Evolutionary conservation across 2,888 invertebrate genomes (phyloP).

Genomic region (Lissonota sp.): DNA sequence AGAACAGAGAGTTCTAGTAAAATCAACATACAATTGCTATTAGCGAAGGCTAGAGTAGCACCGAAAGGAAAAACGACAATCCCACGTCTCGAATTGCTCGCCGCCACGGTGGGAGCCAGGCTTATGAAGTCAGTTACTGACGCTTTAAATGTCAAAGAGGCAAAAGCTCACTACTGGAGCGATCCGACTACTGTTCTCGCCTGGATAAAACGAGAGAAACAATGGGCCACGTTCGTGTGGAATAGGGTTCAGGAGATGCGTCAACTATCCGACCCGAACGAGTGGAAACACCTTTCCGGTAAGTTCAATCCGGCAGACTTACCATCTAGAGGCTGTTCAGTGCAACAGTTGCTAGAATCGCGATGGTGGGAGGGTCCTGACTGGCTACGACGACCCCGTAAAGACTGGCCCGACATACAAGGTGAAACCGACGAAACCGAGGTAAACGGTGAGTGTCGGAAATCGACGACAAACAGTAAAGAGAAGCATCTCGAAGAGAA

Average conservation of each 20-base stretch:
- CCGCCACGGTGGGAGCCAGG: slow-evolving; percentile 28
- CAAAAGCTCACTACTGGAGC: slow-evolving; percentile 69
- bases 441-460: slow-evolving; percentile 48
- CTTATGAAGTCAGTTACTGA: slow-evolving; percentile 4
- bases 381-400: slow-evolving; percentile 68
- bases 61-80: slow-evolving; percentile 13
- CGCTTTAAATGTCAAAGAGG: slow-evolving; percentile 44
- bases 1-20: neutral
- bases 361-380: slow-evolving; percentile 76
- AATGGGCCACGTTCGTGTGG: slow-evolving; percentile 71
- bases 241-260: slow-evolving; percentile 74
- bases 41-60: slow-evolving; percentile 40
- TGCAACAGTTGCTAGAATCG: slow-evolving; percentile 68
- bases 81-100: slow-evolving; percentile 40
- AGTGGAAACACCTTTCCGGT: slow-evolving; percentile 76
- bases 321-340: slow-evolving; percentile 74
- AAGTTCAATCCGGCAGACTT: slow-evolving; percentile 74
- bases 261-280: slow-evolving; percentile 39
- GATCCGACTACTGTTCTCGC: slow-evolving; percentile 72
- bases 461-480: neutral
- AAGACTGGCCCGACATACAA: slow-evolving; percentile 67
- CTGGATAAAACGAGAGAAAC: slow-evolving; percentile 70
- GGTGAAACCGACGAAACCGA: slow-evolving; percentile 36
- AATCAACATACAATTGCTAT: slow-evolving; percentile 21
- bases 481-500: neutral